A percentile compares a stretch with the other conserved stretches of the same genome.
Evolutionary conservation across 2,113 vertebrate genomes (phyloP).

Genomic region (Chaetops frenatus): DNA sequence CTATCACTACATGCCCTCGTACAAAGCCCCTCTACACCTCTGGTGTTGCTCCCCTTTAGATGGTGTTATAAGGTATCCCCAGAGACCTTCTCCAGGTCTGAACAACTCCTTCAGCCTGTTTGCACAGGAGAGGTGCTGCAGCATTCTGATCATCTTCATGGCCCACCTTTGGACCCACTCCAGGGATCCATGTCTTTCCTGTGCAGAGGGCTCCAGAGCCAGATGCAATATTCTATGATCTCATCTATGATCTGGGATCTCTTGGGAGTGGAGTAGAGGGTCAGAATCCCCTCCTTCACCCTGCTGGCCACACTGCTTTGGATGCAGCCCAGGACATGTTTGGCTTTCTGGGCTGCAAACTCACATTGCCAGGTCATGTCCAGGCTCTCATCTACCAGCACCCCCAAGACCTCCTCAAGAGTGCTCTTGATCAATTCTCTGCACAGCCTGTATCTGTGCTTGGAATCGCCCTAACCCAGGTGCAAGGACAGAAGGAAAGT

Average conservation of each 20-base stretch:
- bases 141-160: background rate
- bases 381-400: background rate
- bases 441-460: background rate
- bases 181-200: background rate
- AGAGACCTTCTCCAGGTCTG: background rate
- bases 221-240: background rate
- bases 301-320: background rate
- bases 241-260: no score
- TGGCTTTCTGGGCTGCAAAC: background rate
- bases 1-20: no score
- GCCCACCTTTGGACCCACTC: background rate
- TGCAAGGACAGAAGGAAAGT: background rate
- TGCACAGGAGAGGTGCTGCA: background rate
- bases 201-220: background rate
- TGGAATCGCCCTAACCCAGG: background rate
- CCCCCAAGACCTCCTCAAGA: no score
- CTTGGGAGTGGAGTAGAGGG: background rate
- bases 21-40: background rate
- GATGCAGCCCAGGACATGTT: background rate
- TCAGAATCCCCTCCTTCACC: background rate
- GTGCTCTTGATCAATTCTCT: background rate
- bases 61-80: background rate
- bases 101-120: background rate
- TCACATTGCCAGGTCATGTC: background rate
- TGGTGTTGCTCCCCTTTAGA: background rate